Conservation (phyloP, 2,797 vertebrate species). For the Microctenopoma lineatum region DNA sequence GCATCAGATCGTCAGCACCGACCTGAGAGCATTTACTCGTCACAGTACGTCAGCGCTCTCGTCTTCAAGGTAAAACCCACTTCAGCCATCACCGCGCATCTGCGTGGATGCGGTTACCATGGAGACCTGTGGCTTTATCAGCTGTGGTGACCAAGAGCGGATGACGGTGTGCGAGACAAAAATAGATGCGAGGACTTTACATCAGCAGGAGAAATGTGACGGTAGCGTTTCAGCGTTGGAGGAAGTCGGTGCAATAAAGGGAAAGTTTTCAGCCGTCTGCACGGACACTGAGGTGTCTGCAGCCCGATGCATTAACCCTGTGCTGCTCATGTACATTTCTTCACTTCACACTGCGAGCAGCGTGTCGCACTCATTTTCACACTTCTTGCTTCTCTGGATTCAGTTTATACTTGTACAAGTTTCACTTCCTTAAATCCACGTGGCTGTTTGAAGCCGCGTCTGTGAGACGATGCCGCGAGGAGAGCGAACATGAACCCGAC, state of each 20-base stretch:
- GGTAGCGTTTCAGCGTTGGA: not conserved
- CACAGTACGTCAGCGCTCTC: not conserved
- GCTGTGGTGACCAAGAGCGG: not conserved
- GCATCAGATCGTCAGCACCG: not conserved
- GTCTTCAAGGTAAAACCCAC: not conserved
- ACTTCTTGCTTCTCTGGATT: not conserved
- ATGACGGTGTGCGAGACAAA: slow-evolving; percentile 17
- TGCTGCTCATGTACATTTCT: too few relatives aligned
- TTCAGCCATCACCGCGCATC: not conserved
- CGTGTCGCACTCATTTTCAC: not conserved
- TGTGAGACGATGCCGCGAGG: too few relatives aligned
- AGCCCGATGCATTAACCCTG: not conserved
- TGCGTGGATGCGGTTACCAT: slow-evolving; percentile 21
- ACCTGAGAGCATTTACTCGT: not conserved
- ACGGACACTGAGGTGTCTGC: not conserved
- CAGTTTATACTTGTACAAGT: not conserved
- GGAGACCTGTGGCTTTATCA: slow-evolving; percentile 11
- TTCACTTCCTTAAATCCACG: too few relatives aligned
- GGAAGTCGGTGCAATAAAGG: too few relatives aligned
- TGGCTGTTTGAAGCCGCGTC: too few relatives aligned
- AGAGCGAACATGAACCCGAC: too few relatives aligned
- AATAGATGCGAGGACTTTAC: slow-evolving; percentile 22
- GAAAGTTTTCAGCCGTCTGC: not conserved
- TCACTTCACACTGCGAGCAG: not conserved
- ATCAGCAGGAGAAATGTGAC: slow-evolving; percentile 5